These are phyloP conservation scores for Periplaneta americana DNA, from an alignment of 1,140 invertebrate genomes.

Conservation along the genomic window DNA sequence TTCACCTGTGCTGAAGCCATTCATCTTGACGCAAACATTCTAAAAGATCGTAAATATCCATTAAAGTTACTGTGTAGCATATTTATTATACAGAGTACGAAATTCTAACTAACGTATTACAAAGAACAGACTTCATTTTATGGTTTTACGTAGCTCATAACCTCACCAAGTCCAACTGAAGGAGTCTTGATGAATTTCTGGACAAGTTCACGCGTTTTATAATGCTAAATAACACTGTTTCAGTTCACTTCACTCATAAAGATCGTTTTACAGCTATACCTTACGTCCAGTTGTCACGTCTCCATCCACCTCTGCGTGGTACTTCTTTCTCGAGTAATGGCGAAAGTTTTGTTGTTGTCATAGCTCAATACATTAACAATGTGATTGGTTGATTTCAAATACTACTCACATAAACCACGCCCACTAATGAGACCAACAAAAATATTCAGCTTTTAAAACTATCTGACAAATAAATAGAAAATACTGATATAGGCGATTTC, in stretches of 20 bases:
- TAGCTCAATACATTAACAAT: conserved; percentile 7
- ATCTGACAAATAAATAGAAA: background rate
- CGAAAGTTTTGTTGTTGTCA: conserved; percentile 17
- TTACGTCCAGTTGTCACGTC: background rate
- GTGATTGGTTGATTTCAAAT: conserved; percentile 16
- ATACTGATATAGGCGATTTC: background rate
- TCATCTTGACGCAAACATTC: conserved; percentile 39
- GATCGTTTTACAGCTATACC: background rate
- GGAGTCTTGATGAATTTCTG: background rate
- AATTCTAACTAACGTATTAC: background rate
- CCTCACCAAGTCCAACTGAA: background rate
- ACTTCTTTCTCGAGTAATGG: background rate
- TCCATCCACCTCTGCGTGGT: background rate
- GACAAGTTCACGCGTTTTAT: background rate
- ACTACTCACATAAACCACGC: conserved; percentile 4
- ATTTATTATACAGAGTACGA: background rate
- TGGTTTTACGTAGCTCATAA: background rate
- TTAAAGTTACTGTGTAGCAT: background rate
- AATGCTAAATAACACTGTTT: background rate
- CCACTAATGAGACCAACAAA: conserved; percentile 1
- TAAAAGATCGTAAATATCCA: background rate
- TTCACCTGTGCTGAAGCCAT: conserved; percentile 86
- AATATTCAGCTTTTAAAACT: background rate
- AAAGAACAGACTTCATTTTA: background rate
- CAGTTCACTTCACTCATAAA: conserved; percentile 2